These are phyloP conservation scores for Protodeltote pygarga DNA, from an alignment of 2,888 invertebrate genomes.

Conservation along the genomic window DNA sequence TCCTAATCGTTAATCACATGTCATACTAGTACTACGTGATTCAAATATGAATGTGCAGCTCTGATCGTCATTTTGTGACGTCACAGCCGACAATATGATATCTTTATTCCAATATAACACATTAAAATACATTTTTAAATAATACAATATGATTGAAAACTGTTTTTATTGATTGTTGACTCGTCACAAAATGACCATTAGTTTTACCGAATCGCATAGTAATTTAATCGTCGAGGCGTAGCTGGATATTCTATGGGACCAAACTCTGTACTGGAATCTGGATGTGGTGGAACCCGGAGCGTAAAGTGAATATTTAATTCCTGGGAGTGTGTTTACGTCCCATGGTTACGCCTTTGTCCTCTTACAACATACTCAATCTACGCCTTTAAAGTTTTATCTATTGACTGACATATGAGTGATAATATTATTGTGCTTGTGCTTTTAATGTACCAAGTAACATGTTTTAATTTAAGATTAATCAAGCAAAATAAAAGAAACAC, in stretches of 20 bases:
- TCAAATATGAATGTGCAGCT: too few relatives aligned
- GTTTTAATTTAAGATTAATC: constrained; percentile 75
- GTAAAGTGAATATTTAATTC: constrained; percentile 57
- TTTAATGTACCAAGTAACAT: constrained; percentile 83
- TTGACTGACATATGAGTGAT: constrained; percentile 84
- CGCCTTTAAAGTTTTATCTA: constrained; percentile 76
- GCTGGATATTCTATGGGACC: constrained; percentile 79
- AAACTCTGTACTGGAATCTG: constrained; percentile 68
- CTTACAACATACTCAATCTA: constrained; percentile 58
- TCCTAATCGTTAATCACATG: constrained; percentile 55
- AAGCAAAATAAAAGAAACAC: constrained; percentile 78
- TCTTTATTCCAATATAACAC: too few relatives aligned
- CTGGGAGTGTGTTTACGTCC: constrained; percentile 73
- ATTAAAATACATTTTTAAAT: too few relatives aligned
- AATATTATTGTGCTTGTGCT: constrained; percentile 84
- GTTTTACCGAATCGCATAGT: too few relatives aligned
- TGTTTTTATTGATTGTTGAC: too few relatives aligned
- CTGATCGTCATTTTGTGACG: too few relatives aligned
- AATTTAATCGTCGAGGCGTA: constrained; percentile 72
- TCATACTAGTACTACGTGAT: constrained; percentile 52
- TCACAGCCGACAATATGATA: too few relatives aligned
- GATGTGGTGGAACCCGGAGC: constrained; percentile 64
- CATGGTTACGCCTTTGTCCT: constrained; percentile 81
- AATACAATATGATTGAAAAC: too few relatives aligned
- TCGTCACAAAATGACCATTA: too few relatives aligned